A percentile compares a stretch with the other conserved stretches of the same genome.
These are phyloP conservation scores for Mamestra brassicae DNA, from an alignment of 2,888 invertebrate species.

Conservation along the genomic window DNA sequence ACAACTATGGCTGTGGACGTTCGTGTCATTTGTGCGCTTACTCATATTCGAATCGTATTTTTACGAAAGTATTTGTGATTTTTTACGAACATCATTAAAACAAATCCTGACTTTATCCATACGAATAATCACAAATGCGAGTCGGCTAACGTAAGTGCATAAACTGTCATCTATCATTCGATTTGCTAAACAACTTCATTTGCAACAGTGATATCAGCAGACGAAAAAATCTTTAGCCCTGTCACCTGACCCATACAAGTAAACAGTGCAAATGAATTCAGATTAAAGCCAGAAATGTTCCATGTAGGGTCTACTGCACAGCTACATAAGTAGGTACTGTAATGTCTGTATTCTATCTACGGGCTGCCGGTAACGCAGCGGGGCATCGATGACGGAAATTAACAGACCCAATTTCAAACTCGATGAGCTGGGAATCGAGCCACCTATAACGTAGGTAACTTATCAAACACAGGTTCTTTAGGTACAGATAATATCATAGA, in stretches of 20 bases:
- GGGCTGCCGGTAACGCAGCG: neutral
- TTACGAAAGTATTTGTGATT: too few relatives aligned
- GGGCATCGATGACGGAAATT: slow-evolving; percentile 1
- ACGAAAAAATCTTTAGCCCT: slow-evolving; percentile 6
- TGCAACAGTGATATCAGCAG: neutral
- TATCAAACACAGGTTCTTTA: neutral
- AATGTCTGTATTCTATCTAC: neutral
- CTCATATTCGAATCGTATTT: too few relatives aligned
- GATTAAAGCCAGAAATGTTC: slow-evolving; percentile 30
- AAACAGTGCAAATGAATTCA: slow-evolving; percentile 10
- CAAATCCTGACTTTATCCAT: too few relatives aligned
- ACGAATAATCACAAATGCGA: too few relatives aligned
- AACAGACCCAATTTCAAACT: neutral
- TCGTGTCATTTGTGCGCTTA: too few relatives aligned
- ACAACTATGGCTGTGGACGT: too few relatives aligned
- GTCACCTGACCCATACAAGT: neutral
- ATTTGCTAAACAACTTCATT: neutral
- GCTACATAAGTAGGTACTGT: neutral
- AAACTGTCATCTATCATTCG: too few relatives aligned
- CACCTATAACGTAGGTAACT: neutral
- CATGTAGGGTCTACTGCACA: neutral
- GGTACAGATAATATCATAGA: neutral
- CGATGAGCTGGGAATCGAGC: neutral
- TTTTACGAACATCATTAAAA: too few relatives aligned
- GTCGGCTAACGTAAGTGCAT: too few relatives aligned